Percentiles rank a stretch among this genome's conserved stretches.
Conservation (phyloP, 1,140 invertebrate species). For the Proctacanthus coquilletti region DNA sequence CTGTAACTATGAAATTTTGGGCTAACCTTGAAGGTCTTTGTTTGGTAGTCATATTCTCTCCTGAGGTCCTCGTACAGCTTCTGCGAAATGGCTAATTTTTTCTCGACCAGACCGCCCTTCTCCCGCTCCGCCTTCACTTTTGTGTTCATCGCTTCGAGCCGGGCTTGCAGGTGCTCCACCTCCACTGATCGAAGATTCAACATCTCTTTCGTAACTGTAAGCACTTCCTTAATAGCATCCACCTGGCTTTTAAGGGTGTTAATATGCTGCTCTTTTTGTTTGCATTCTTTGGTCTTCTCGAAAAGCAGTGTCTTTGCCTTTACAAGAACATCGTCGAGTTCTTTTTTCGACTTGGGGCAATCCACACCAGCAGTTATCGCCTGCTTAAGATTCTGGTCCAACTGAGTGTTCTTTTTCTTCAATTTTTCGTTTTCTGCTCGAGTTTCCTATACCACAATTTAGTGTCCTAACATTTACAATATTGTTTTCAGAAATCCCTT, state of each 20-base stretch:
- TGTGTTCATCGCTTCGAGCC: slow-evolving; percentile 50
- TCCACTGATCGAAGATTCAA: slow-evolving; percentile 60
- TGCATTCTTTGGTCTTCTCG: slow-evolving; percentile 50
- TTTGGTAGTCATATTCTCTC: slow-evolving; percentile 56
- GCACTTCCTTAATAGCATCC: slow-evolving; percentile 56
- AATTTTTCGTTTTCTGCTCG: slow-evolving; percentile 19
- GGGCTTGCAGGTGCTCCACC: slow-evolving; percentile 53
- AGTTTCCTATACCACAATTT: slow-evolving; percentile 11
- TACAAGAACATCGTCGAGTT: slow-evolving; percentile 36
- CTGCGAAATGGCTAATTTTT: slow-evolving; percentile 49
- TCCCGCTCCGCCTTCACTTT: slow-evolving; percentile 53
- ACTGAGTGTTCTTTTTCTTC: slow-evolving; percentile 16
- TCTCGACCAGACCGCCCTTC: slow-evolving; percentile 45
- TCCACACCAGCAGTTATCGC: slow-evolving; percentile 24
- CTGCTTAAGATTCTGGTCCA: slow-evolving; percentile 24
- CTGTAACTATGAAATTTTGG: neutral
- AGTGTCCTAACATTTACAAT: neutral
- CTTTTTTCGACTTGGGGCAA: slow-evolving; percentile 27
- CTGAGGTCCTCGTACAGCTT: slow-evolving; percentile 54
- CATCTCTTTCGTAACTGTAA: slow-evolving; percentile 58
- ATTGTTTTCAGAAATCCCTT: slow-evolving; percentile 10
- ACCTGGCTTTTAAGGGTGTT: slow-evolving; percentile 51
- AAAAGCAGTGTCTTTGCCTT: slow-evolving; percentile 47
- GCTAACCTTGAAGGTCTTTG: slow-evolving; percentile 45
- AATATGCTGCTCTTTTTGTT: slow-evolving; percentile 59